Evolutionary conservation across 2,888 invertebrate species (phyloP).

Genomic region (Bellardia pandia): DNA sequence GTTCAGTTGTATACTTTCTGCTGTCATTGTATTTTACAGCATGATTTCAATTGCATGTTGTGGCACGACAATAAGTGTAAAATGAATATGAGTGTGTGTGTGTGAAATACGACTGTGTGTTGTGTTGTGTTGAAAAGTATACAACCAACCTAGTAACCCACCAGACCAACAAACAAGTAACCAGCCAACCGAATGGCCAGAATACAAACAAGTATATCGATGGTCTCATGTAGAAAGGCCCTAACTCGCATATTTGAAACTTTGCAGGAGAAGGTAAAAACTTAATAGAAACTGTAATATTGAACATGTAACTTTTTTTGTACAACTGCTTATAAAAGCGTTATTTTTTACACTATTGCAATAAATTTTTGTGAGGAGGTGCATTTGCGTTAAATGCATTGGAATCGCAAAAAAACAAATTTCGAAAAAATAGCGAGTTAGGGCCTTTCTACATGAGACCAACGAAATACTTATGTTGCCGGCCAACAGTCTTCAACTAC

Average conservation of each 20-base stretch:
- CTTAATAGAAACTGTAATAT: too few species aligned
- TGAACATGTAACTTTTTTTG: too few species aligned
- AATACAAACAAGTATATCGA: not conserved
- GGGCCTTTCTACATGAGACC: too few species aligned
- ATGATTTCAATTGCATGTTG: constrained; percentile 68
- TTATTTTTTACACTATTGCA: too few species aligned
- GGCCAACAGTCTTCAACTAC: constrained; percentile 24
- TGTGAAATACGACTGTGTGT: not conserved
- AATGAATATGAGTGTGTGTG: not conserved
- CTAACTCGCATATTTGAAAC: too few species aligned
- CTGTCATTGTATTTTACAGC: constrained; percentile 54
- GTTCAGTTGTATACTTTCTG: constrained; percentile 51
- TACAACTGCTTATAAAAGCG: too few species aligned
- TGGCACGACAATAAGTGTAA: constrained; percentile 57
- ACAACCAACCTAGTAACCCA: constrained; percentile 13
- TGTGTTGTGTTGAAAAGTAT: not conserved
- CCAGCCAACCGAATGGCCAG: constrained; percentile 29
- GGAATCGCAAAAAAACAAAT: too few species aligned
- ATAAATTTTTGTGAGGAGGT: too few species aligned
- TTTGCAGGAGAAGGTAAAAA: too few species aligned
- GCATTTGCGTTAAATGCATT: too few species aligned
- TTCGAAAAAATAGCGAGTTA: too few species aligned
- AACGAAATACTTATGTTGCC: constrained; percentile 8
- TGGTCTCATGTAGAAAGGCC: too few species aligned
- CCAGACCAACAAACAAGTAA: constrained; percentile 35